phyloP scores from a whole-genome alignment of 2,113 vertebrate genomes.

The Pangasianodon gigas region DNA sequence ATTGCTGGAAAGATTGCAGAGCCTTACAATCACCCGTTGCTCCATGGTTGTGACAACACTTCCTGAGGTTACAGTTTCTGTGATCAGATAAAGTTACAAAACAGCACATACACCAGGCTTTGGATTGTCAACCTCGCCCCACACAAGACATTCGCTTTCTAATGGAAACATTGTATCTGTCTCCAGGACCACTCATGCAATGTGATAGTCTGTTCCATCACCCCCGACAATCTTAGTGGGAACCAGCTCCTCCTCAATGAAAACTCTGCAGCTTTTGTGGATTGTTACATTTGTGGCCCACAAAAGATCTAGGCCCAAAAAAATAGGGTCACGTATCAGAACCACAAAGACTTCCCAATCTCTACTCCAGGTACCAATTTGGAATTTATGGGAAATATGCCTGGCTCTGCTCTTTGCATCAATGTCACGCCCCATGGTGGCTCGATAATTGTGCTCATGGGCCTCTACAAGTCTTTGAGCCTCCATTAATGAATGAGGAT shows the following conservation, averaged over 20 bases:
- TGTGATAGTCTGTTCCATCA: conserved; percentile 8
- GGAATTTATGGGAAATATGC: background rate
- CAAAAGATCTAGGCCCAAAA: conserved; percentile 44
- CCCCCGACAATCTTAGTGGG: background rate
- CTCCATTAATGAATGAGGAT: conserved; percentile 29
- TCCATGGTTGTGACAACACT: conserved; percentile 38
- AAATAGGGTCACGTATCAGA: conserved; percentile 40
- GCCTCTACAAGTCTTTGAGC: conserved; percentile 36
- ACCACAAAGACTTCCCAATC: conserved; percentile 24
- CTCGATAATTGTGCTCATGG: conserved; percentile 37
- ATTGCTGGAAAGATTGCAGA: conserved; percentile 37
- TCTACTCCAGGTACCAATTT: background rate
- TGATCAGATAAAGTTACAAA: conserved; percentile 22
- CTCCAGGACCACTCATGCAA: conserved; percentile 18
- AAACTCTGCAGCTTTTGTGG: conserved; percentile 27
- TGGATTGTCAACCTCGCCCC: conserved; percentile 36
- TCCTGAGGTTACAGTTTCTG: conserved; percentile 29
- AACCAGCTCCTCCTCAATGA: conserved; percentile 24
- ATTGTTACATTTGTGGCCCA: conserved; percentile 14
- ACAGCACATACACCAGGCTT: conserved; percentile 34
- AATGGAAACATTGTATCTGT: conserved; percentile 2
- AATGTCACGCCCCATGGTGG: conserved; percentile 26
- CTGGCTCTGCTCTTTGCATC: conserved; percentile 13
- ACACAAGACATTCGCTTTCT: conserved; percentile 28
- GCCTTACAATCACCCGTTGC: conserved; percentile 9